These are phyloP conservation scores for Hanleya hanleyi DNA, from an alignment of 2,888 invertebrate species.

Conservation along the genomic window DNA sequence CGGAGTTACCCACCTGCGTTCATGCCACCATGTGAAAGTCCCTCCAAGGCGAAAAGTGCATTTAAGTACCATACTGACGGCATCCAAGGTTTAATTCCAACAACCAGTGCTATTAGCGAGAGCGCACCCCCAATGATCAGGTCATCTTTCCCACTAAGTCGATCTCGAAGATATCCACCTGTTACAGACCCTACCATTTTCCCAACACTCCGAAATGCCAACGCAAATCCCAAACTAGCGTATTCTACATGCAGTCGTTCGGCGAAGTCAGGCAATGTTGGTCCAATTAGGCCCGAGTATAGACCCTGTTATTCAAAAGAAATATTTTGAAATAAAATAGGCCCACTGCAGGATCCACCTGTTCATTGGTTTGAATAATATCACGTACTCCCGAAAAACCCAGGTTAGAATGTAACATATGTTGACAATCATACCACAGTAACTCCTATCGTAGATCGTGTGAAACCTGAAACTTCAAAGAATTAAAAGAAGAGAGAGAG, in stretches of 20 bases:
- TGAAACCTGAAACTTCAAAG: too few species aligned
- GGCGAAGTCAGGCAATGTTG: constrained; percentile 39
- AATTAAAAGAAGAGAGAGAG: too few species aligned
- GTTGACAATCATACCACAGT: too few species aligned
- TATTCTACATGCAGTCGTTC: constrained; percentile 32
- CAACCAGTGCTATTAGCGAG: constrained; percentile 18
- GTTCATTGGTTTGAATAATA: too few species aligned
- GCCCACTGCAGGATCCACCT: too few species aligned
- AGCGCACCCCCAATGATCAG: constrained; percentile 30
- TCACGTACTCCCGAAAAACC: too few species aligned
- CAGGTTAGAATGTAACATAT: too few species aligned
- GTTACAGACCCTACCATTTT: constrained; percentile 36
- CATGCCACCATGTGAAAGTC: constrained; percentile 28
- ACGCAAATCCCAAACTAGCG: constrained; percentile 32
- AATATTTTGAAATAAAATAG: too few species aligned
- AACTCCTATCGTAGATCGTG: too few species aligned
- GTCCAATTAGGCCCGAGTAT: constrained; percentile 37
- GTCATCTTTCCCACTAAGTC: constrained; percentile 32
- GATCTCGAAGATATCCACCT: constrained; percentile 35
- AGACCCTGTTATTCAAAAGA: too few species aligned
- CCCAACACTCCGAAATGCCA: constrained; percentile 35
- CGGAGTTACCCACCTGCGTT: constrained; percentile 37
- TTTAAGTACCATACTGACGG: constrained; percentile 22
- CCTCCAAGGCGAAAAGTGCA: constrained; percentile 34
- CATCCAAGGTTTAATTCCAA: constrained; percentile 33